Percentiles rank a stretch among this genome's conserved stretches.
These are phyloP conservation scores for Parelbella ahira DNA, from an alignment of 2,888 invertebrate species.

Conservation along the genomic window DNA sequence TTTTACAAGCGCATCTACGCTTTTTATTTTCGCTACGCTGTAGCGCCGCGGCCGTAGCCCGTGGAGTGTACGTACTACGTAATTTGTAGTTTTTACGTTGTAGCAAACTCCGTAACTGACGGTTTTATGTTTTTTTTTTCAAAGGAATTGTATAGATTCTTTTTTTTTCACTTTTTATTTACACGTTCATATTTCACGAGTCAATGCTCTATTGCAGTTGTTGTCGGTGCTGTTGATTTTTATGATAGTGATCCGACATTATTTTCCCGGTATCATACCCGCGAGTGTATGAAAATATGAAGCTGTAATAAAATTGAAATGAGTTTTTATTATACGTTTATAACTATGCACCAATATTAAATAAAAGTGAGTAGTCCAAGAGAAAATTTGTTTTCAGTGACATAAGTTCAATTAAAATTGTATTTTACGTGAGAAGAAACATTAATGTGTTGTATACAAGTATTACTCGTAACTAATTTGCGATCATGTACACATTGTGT, in stretches of 20 bases:
- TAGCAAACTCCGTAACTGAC: conserved; percentile 17
- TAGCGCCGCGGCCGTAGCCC: conserved; percentile 21
- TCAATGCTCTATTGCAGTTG: conserved; percentile 15
- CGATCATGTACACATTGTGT: no score
- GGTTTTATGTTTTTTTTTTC: conserved; percentile 10
- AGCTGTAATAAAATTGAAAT: conserved; percentile 4
- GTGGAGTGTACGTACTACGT: conserved; percentile 22
- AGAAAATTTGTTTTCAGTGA: no score
- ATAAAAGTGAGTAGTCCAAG: no score
- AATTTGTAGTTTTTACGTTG: conserved; percentile 21
- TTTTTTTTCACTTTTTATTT: conserved; percentile 7
- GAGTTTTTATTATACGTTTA: background rate
- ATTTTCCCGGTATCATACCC: conserved; percentile 13
- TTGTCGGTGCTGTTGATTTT: conserved; percentile 15
- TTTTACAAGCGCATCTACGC: conserved; percentile 34
- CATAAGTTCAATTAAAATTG: background rate
- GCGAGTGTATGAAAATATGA: conserved; percentile 1
- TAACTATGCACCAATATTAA: no score
- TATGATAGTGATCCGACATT: conserved; percentile 21
- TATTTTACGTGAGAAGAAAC: conserved; percentile 1
- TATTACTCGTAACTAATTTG: no score
- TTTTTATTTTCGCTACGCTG: conserved; percentile 21
- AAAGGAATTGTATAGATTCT: conserved; percentile 9
- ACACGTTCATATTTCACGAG: conserved; percentile 16
- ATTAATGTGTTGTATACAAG: no score